Evolutionary conservation across 2,113 vertebrate species (phyloP).

Genomic region (Hydrochoerus hydrochaeris): DNA sequence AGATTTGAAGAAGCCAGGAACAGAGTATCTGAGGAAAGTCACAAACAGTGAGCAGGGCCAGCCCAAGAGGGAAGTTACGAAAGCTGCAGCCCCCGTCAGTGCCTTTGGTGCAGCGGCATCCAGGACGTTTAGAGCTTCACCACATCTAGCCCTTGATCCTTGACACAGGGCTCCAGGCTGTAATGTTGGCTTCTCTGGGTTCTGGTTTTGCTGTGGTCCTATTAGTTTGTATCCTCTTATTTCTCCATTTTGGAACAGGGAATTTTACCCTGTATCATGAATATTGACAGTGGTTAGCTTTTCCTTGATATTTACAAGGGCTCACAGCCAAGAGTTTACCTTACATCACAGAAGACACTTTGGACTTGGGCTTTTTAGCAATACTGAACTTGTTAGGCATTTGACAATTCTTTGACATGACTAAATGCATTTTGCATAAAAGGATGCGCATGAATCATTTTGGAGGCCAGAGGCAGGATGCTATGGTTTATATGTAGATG

Average conservation of each 20-base stretch:
- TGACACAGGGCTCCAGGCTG: neutral
- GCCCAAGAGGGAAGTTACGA: neutral
- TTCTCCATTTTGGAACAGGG: neutral
- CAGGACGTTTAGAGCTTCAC: neutral
- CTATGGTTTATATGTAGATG: neutral
- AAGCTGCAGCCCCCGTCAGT: neutral
- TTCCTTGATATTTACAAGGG: neutral
- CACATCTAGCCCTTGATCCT: neutral
- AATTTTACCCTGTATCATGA: neutral
- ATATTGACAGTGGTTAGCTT: neutral
- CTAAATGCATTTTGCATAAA: neutral
- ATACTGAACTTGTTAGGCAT: neutral
- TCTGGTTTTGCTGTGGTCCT: neutral
- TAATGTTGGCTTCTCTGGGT: too few species aligned
- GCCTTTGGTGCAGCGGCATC: neutral
- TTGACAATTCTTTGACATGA: neutral
- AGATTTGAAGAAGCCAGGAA: neutral
- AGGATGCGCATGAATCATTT: neutral
- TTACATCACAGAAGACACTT: neutral
- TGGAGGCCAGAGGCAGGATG: neutral
- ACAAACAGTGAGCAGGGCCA: neutral
- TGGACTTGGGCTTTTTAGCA: neutral
- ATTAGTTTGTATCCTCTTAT: neutral
- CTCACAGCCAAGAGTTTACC: neutral
- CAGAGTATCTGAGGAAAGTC: neutral